These are phyloP conservation scores for Bubo bubo DNA, from an alignment of 2,113 vertebrate genomes.

Conservation along the genomic window DNA sequence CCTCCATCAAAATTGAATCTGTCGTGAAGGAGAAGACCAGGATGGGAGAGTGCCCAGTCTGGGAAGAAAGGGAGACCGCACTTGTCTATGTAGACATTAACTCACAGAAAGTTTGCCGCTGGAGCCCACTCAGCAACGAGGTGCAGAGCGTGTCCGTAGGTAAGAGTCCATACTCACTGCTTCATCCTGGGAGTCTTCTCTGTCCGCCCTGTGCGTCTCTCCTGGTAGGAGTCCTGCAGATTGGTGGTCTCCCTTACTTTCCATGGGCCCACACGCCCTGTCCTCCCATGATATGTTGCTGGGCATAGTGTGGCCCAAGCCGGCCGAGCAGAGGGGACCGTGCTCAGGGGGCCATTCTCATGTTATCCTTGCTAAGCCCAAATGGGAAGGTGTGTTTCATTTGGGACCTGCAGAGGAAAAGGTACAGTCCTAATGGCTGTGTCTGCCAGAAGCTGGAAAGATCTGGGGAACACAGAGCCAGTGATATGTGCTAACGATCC, in stretches of 20 bases:
- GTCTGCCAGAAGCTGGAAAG: background rate
- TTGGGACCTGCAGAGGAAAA: background rate
- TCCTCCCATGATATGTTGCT: fast-evolving
- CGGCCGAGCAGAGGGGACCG: fast-evolving
- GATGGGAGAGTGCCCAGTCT: slow-evolving; percentile 85
- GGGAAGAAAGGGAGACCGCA: slow-evolving; percentile 82
- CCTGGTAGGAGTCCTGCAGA: background rate
- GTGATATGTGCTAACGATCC: background rate
- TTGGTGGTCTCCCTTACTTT: background rate
- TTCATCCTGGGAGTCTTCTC: background rate
- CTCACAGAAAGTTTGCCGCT: slow-evolving; percentile 79
- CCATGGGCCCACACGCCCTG: fast-evolving
- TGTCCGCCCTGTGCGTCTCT: background rate
- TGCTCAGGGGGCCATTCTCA: background rate
- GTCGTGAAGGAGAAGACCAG: slow-evolving; percentile 75
- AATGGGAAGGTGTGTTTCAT: background rate
- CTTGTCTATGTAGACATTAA: slow-evolving; percentile 85
- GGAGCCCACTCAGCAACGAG: slow-evolving; percentile 75
- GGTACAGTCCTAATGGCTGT: background rate
- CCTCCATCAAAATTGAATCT: slow-evolving; percentile 79
- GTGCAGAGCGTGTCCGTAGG: slow-evolving; percentile 79
- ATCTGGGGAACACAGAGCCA: background rate
- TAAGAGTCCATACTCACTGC: background rate
- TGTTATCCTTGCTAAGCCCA: background rate
- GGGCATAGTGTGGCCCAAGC: background rate